Base-by-base conservation (phyloP, 64 coral and sea anemone species). In the Actinia equina region DNA sequence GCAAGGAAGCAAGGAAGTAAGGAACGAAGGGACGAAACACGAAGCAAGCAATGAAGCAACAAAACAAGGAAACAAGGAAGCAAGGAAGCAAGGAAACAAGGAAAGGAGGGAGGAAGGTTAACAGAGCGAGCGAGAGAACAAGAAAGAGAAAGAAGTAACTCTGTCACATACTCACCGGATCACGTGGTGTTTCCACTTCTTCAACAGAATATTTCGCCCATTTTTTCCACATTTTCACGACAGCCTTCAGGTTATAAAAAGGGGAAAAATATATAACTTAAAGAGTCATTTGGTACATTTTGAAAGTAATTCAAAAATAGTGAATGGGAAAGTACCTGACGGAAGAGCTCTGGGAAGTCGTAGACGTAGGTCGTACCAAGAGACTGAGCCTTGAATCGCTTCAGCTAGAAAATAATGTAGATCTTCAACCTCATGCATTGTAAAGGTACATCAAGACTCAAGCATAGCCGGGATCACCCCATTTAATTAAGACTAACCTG, bases 301-400 rank as follows among this genome's bases (percentile, higher is more conserved):
- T 37, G 30, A 65, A 18, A 25, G 20, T n/a, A 4, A 3, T 65
- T 2, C 6, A 26, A 1, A 79, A 26, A n/a, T 26, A 11, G 30
- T 74, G 22, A 74, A 79, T 5, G 27, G 44, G 12, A 44, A 79
- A 22, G 17, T 37, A 17, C 25, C 58, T 98, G 96, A 77, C 78
- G 89, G 42, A 98, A 98, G 14, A 98, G 90, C 71, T 98, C 96
- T 8, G 96, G 96, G 43, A 98, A 95, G 56, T 98, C 96, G 18
- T 98, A 98, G 20, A 98, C 96, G 56, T 98, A 98, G 0, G 96
- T 98, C 2, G 96, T 98, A 12, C 96, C 96, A 84, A 95, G 76
- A 62, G 93, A 90, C 61, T 98, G 96, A 12, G 96, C 96, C 4
- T 87, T 86, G 55, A 98, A 98, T 22, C 96, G 93, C 82, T 98